Conservation (phyloP, 2,797 vertebrate species). For the Enteromius trimaculatus region DNA sequence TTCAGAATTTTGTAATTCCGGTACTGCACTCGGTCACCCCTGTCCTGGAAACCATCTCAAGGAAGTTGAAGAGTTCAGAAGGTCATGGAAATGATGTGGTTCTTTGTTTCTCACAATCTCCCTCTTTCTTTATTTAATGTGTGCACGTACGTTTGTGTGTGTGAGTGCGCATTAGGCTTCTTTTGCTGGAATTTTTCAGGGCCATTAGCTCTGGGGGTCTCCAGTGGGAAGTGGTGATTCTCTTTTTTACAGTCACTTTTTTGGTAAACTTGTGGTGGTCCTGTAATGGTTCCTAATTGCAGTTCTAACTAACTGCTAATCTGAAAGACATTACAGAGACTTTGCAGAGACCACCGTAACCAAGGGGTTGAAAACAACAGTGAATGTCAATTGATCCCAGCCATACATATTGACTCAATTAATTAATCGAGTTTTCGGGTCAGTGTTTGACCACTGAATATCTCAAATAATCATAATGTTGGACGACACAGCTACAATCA, state of each 20-base stretch:
- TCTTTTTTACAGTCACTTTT: slow-evolving; percentile 61
- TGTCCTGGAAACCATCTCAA: slow-evolving; percentile 70
- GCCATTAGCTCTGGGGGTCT: slow-evolving; percentile 73
- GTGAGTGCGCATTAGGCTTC: slow-evolving; percentile 35
- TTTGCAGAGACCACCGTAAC: slow-evolving; percentile 59
- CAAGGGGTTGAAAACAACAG: slow-evolving; percentile 59
- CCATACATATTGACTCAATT: slow-evolving; percentile 60
- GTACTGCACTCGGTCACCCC: slow-evolving; percentile 61
- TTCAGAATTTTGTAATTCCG: slow-evolving; percentile 79
- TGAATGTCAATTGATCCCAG: slow-evolving; percentile 64
- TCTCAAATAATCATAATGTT: slow-evolving; percentile 42
- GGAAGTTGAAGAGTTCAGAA: slow-evolving; percentile 74
- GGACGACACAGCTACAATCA: not conserved
- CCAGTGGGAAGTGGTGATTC: slow-evolving; percentile 70
- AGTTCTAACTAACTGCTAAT: slow-evolving; percentile 66
- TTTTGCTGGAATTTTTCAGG: slow-evolving; percentile 69
- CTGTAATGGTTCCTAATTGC: slow-evolving; percentile 75
- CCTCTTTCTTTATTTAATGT: slow-evolving; percentile 14
- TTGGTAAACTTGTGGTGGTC: slow-evolving; percentile 71
- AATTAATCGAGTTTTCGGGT: slow-evolving; percentile 58
- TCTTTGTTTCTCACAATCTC: slow-evolving; percentile 56
- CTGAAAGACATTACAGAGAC: slow-evolving; percentile 67
- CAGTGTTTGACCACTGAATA: slow-evolving; percentile 47
- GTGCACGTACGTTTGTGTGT: slow-evolving; percentile 32
- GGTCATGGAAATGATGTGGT: slow-evolving; percentile 63